A percentile compares a stretch with the other conserved stretches of the same genome.
phyloP scores from a whole-genome alignment of 2,113 vertebrate species.

The Barnardius zonarius region DNA sequence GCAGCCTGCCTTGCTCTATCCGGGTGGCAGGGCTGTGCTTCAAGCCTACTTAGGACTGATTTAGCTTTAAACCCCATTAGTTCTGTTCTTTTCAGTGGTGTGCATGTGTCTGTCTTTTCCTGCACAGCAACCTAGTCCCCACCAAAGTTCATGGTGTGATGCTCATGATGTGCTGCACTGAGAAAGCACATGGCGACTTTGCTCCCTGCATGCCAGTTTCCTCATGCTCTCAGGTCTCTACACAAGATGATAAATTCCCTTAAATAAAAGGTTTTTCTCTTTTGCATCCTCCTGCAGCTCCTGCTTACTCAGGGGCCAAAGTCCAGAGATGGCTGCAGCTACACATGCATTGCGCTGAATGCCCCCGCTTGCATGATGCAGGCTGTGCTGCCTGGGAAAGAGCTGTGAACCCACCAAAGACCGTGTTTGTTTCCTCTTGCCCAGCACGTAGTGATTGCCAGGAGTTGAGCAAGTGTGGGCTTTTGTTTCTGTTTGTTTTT shows the following conservation, averaged over 20 bases:
- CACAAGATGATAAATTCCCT: neutral
- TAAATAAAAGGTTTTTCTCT: neutral
- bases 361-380: accelerated
- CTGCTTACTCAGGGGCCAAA: neutral
- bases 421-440: neutral
- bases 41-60: neutral
- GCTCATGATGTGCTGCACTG: accelerated
- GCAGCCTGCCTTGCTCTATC: accelerated
- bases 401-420: neutral
- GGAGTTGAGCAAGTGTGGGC: neutral
- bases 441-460: neutral
- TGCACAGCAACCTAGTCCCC: neutral
- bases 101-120: neutral
- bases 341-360: accelerated
- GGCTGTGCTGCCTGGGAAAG: neutral
- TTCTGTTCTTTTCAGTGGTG: accelerated
- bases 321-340: neutral
- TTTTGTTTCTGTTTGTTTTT: neutral
- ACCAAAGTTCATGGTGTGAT: neutral
- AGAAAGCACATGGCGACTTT: neutral
- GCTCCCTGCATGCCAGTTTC: neutral
- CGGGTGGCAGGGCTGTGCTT: neutral
- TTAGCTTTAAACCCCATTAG: neutral
- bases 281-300: neutral
- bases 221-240: neutral